Conservation (phyloP, 2,888 invertebrate genomes). For the Caradrina kadenii region DNA sequence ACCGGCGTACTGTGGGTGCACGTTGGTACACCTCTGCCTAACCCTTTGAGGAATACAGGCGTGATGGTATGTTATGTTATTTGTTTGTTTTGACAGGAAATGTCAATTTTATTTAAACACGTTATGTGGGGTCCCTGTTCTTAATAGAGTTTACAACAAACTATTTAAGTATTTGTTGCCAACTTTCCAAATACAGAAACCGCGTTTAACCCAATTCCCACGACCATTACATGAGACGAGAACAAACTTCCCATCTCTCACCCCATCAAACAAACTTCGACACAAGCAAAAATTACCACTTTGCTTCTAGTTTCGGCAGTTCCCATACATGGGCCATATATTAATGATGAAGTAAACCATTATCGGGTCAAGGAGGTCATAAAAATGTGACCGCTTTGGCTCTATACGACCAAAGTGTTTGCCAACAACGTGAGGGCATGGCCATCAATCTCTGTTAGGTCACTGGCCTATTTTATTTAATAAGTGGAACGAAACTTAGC, state of each 20-base stretch:
- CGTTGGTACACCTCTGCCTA: too few species aligned
- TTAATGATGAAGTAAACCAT: constrained; percentile 50
- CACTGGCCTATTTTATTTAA: constrained; percentile 62
- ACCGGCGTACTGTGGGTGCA: too few species aligned
- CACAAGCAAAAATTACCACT: constrained; percentile 39
- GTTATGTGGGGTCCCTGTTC: neutral
- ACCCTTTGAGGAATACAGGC: too few species aligned
- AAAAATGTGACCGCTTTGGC: constrained; percentile 63
- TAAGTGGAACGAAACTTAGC: constrained; percentile 58
- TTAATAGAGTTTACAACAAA: neutral
- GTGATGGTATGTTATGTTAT: too few species aligned
- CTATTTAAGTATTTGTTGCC: neutral
- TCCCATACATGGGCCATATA: constrained; percentile 34
- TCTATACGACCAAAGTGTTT: constrained; percentile 47
- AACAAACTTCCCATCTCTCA: constrained; percentile 19
- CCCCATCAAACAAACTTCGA: constrained; percentile 23
- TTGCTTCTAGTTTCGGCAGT: constrained; percentile 24
- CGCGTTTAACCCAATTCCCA: constrained; percentile 18
- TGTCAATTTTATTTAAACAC: neutral
- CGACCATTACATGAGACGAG: neutral
- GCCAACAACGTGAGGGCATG: constrained; percentile 59
- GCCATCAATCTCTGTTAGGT: constrained; percentile 63
- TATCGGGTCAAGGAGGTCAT: constrained; percentile 62
- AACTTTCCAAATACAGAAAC: constrained; percentile 9
- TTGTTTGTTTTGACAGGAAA: too few species aligned